phyloP scores from a whole-genome alignment of 2,888 invertebrate genomes.

The Chloroclysta siterata region DNA sequence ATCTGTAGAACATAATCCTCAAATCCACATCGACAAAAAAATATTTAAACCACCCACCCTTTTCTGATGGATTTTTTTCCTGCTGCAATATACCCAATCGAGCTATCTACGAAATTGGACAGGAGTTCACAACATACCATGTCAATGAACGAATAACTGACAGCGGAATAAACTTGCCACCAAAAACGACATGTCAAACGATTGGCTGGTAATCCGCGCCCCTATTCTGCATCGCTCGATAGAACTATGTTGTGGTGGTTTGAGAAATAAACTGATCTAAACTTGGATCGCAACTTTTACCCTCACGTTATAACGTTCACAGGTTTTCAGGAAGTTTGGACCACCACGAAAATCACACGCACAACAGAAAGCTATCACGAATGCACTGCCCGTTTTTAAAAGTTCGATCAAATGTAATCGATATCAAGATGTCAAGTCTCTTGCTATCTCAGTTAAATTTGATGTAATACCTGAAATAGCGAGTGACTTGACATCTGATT shows the following conservation, averaged over 20 bases:
- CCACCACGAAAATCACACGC: no score
- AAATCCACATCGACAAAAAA: background rate
- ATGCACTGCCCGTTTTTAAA: no score
- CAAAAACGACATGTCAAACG: slow-evolving; percentile 39
- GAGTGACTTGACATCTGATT: no score
- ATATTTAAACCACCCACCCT: background rate
- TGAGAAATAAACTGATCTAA: slow-evolving; percentile 3
- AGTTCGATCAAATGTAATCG: no score
- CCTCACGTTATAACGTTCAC: no score
- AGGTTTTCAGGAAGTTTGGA: no score
- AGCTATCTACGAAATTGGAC: slow-evolving; percentile 16
- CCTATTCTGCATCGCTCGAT: slow-evolving; percentile 39
- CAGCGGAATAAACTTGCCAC: slow-evolving; percentile 42
- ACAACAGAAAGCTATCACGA: no score
- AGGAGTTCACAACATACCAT: slow-evolving; percentile 15
- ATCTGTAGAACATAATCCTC: background rate
- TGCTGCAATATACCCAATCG: slow-evolving; percentile 21
- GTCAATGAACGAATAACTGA: slow-evolving; percentile 37
- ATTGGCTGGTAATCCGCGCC: slow-evolving; percentile 41
- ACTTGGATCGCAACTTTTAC: background rate
- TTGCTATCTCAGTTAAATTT: no score
- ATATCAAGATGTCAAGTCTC: no score
- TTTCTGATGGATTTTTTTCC: background rate
- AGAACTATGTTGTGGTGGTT: background rate
- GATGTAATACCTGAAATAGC: no score